Evolutionary conservation across 2,113 vertebrate genomes (phyloP), one percentile per base, ranked within the genome.

Genomic region (Columba janthina): DNA sequence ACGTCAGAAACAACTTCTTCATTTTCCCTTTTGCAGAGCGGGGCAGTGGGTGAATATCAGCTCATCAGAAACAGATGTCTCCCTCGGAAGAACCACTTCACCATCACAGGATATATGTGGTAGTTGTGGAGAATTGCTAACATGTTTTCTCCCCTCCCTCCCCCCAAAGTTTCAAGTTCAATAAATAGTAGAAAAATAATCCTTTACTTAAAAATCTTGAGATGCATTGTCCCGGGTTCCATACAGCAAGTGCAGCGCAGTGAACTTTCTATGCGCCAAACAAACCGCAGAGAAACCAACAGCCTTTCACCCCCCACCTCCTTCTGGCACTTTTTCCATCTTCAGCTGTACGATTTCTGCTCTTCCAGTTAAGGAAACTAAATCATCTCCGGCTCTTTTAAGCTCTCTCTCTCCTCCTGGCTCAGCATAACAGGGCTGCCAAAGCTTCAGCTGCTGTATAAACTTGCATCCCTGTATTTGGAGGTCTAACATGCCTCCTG

Each of bases 131-230:
- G 73, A 91, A 89, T 53, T 19, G 32, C 89, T 90, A 82, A 29
- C 22, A 54, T 46, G 85, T 89, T 95, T 97, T 79, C 70, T 93
- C 81, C 95, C 95, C 61, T 79, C 84, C 95, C 91, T 81, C 88
- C 82, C 95, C 77, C 85, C 50, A 25, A 36, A 97, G 97, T 98
- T 97, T 96, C 95, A 92, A 98, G 97, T 99, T 99, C 97, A 99
- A 99, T 99, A 99, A 99, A 99, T 99, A 99, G 99, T 99, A 99
- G 98, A 99, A 99, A 99, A 99, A 99, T 99, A 99, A 99, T 99
- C 97, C 98, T 99, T 99, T 99, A 95, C 98, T 98, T 98, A 97
- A 98, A 98, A 98, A 99, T 97, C 96, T 95, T 85, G 98, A 98
- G 98, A 98, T 97, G 98, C 97, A 97, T 96, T 94, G 94, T 97